Base-by-base conservation (phyloP, 2,797 vertebrate species). In the Tachyglossus aculeatus region DNA sequence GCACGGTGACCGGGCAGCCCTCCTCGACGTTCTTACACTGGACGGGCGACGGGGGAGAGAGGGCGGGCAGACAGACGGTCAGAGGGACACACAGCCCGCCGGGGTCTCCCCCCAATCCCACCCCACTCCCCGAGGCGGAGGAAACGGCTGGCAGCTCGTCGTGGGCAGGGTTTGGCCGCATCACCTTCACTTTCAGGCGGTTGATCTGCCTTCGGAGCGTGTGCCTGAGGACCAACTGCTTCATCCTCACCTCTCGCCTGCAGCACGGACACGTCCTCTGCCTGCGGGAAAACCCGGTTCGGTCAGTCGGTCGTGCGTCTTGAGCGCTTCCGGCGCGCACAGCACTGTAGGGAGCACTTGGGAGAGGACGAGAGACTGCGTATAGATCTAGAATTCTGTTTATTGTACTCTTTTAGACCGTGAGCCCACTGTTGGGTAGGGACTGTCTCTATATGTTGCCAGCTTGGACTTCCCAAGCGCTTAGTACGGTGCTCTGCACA, bases 181-280 rank as follows among this genome's bases (percentile, higher is more conserved):
- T 56, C 90, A 95, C 95, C 94, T 95, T 96, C 61, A 95, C 89
- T 82, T 93, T 93, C 67, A 95, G 77, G 52, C 87, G 93, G 57
- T 92, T 92, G 29, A 96, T 96, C 60, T 90, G 90, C 84, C 90
- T 95, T 82, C 86, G 92, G 55, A 96, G 89, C 67, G 93, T 94
- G 70, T 93, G 94, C 90, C 95, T 93, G 51, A 92, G 86, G 75
- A 94, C 91, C 67, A 95, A 93, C 63, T 92, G 80, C 79, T 78
- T 94, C 1, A 85, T 81, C 70, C 91, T 94, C 24, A 95, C 86
- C 7, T 92, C 80, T 60, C 94, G 94, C 70, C 95, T 93, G 86
- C 95, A 96, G 87, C 93, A 95, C 0, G 95, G 95, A 71, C 95
- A 96, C 25, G 94, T 95, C 86, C 94, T 93, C 86, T 95, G 92